Base-by-base conservation (phyloP, 2,797 vertebrate species). In the Delichon dasypus region DNA sequence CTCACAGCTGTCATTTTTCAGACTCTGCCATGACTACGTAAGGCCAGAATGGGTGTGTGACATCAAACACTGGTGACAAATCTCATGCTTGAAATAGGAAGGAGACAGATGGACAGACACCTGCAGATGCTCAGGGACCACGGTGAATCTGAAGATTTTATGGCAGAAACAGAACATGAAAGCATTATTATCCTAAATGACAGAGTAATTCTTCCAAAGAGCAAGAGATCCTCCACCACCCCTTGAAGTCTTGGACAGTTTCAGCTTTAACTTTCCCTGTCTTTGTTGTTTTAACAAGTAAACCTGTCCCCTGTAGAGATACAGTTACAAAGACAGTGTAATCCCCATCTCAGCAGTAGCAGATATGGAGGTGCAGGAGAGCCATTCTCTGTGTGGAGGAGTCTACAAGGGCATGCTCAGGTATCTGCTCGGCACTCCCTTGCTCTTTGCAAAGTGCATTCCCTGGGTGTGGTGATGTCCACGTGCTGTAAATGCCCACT, bases 1-100 rank as follows among this genome's bases (percentile, higher is more conserved):
- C 94, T 97, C 16, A 23, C 86, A 95, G 88, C 97, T 98, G 97
- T 97, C 97, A 97, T 97, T 97, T 96, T 97, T 96, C 93, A 96
- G 92, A 81, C 74, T 87, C 64, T 16, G 3, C 55, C 84, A 68
- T 0, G 5, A 85, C 78, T 66, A 48, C 67, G 10, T 90, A 94
- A 96, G 94, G 90, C 85, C 66, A 71, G 70, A 85, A 89, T 74
- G 88, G 90, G 62, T 93, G 73, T 1, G 0, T 97, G 95, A 94
- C 86, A 96, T 91, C 80, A 94, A 96, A 95, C 64, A 67, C 81
- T 91, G 94, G 64, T 90, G 94, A 96, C 87, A 94, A 95, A 93
- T 95, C 84, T 96, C 57, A 73, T 58, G 58, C 84, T 90, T 85
- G 85, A 89, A 89, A 80, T 19, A 40, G 70, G 90, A 93, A 18